Percentiles rank a stretch among this genome's conserved stretches.
Conservation (phyloP, 2,113 vertebrate genomes). For the Syngnathus floridae region DNA sequence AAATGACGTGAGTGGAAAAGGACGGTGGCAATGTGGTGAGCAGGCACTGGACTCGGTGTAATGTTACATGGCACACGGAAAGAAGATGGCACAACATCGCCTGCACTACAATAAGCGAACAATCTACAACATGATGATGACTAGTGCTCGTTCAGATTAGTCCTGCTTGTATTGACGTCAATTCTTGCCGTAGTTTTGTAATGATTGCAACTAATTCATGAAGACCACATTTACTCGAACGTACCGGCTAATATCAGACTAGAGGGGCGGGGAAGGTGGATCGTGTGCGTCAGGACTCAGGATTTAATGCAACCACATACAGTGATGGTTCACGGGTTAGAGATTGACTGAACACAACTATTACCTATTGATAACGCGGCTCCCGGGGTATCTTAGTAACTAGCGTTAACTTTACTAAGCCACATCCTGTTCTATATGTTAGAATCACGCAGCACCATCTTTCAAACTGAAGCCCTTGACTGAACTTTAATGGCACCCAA, state of each 20-base stretch:
- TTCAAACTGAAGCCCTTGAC: not conserved
- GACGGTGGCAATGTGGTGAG: constrained; percentile 19
- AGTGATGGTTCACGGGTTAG: not conserved
- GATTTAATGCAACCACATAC: not conserved
- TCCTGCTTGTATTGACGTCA: not conserved
- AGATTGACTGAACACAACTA: not conserved
- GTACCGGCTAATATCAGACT: constrained; percentile 16
- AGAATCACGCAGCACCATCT: not conserved
- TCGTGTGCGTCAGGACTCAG: not conserved
- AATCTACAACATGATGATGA: not conserved
- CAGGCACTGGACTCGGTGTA: constrained; percentile 25
- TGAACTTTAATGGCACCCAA: not conserved
- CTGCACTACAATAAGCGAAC: not conserved
- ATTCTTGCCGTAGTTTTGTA: not conserved
- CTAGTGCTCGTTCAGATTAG: not conserved
- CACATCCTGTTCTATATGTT: not conserved
- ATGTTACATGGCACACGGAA: constrained; percentile 36
- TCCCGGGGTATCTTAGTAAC: not conserved
- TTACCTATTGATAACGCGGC: not conserved
- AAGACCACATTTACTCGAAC: not conserved
- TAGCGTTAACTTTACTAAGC: not conserved
- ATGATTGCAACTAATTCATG: too few species aligned
- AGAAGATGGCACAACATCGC: constrained; percentile 28
- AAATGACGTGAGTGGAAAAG: constrained; percentile 38
- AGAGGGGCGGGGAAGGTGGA: constrained; percentile 13